These are phyloP conservation scores for Oscheius myriophilus DNA, from an alignment of 2,888 invertebrate genomes.

Conservation along the genomic window DNA sequence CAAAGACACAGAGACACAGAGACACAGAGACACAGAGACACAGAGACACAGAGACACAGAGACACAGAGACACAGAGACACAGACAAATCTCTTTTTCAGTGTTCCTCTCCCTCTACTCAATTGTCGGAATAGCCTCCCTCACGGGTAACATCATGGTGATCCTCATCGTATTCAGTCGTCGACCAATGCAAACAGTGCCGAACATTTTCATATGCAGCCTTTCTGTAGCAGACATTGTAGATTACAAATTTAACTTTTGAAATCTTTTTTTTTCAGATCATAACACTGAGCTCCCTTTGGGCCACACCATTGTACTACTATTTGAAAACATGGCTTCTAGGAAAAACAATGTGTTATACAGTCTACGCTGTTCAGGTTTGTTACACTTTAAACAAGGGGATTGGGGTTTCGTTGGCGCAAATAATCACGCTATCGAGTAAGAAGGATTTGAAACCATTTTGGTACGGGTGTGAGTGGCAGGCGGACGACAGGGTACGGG, in stretches of 20 bases:
- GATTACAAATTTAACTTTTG: slow-evolving; percentile 19
- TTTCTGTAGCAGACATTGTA: slow-evolving; percentile 57
- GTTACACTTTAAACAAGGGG: too few relatives aligned
- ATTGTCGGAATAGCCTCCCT: slow-evolving; percentile 49
- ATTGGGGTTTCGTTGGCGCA: neutral
- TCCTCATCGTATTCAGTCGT: slow-evolving; percentile 44
- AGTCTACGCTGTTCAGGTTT: slow-evolving; percentile 48
- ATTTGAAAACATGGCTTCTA: slow-evolving; percentile 52
- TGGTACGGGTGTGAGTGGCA: too few relatives aligned
- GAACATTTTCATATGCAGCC: slow-evolving; percentile 57
- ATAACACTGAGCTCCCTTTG: slow-evolving; percentile 57
- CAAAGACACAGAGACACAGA: too few relatives aligned
- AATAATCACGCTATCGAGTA: neutral
- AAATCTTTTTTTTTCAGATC: slow-evolving; percentile 40
- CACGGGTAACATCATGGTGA: slow-evolving; percentile 50
- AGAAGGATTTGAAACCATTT: neutral
- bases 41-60: too few relatives aligned
- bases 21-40: too few relatives aligned
- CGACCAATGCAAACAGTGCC: slow-evolving; percentile 58
- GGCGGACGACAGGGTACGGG: neutral
- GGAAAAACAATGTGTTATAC: slow-evolving; percentile 57
- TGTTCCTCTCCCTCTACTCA: slow-evolving; percentile 43
- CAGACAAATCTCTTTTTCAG: slow-evolving; percentile 31
- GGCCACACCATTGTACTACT: slow-evolving; percentile 55
- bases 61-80: too few relatives aligned